These are phyloP conservation scores for Ypsolopha sequella DNA, from an alignment of 2,888 invertebrate species.

Conservation along the genomic window DNA sequence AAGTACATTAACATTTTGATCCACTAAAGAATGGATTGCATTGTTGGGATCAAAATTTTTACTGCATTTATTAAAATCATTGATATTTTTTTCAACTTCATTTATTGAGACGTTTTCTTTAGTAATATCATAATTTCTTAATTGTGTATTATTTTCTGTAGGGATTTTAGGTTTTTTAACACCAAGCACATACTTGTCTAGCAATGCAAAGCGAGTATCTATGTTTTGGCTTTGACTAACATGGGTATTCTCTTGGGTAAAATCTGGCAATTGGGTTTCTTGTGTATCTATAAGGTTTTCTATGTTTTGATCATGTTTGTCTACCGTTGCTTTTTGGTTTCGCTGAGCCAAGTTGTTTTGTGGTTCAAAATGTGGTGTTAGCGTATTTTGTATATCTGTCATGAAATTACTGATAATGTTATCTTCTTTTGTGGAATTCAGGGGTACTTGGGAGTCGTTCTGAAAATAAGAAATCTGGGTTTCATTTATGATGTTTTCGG, in stretches of 20 bases:
- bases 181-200: slow-evolving; percentile 19
- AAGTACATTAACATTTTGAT: too few relatives aligned
- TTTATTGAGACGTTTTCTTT: slow-evolving; percentile 6
- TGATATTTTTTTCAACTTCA: background rate
- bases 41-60: too few relatives aligned
- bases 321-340: background rate
- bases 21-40: too few relatives aligned
- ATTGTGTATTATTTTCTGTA: background rate
- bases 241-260: slow-evolving; percentile 23
- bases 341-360: background rate
- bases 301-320: too few relatives aligned
- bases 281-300: slow-evolving; percentile 17
- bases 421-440: too few relatives aligned
- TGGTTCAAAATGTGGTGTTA: background rate
- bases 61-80: background rate
- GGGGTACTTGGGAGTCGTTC: too few relatives aligned
- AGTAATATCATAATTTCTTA: slow-evolving; percentile 2
- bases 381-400: too few relatives aligned
- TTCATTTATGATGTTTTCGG: too few relatives aligned
- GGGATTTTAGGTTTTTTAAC: background rate
- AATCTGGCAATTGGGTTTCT: slow-evolving; percentile 17
- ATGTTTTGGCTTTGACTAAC: slow-evolving; percentile 30
- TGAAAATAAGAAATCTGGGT: too few relatives aligned
- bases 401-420: too few relatives aligned
- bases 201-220: slow-evolving; percentile 14